Evolutionary conservation across 2,113 vertebrate species (phyloP).

Genomic region (Neogale vison): DNA sequence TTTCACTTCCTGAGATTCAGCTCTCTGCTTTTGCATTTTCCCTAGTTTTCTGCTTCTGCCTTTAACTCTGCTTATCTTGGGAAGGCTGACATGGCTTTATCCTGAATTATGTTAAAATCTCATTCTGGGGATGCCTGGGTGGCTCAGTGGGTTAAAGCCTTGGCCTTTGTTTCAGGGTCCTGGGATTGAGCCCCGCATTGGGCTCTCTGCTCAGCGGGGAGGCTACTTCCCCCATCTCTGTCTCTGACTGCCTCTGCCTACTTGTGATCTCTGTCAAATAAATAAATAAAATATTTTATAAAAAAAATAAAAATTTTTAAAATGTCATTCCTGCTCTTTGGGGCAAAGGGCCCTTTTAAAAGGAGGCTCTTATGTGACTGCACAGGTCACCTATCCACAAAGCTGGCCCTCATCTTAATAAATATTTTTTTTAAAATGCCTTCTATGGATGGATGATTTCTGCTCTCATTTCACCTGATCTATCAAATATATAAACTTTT

Average conservation of each 20-base stretch:
- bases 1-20: not conserved
- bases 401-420: not conserved
- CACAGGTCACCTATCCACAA: not conserved
- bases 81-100: not conserved
- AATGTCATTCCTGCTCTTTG: not conserved
- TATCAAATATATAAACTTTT: constrained; percentile 4
- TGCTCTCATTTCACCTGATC: constrained; percentile 1
- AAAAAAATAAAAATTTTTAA: not conserved
- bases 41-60: not conserved
- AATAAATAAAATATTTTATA: no score
- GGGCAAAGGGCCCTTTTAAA: not conserved
- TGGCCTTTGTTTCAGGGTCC: no score
- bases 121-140: no score
- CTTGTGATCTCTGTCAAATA: no score
- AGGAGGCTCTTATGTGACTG: not conserved
- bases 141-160: no score
- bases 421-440: not conserved
- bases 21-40: not conserved
- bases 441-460: not conserved
- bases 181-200: no score
- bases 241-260: no score
- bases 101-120: not conserved
- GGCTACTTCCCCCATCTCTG: no score
- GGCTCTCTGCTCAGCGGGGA: no score
- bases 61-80: not conserved